A percentile compares a stretch with the other conserved stretches of the same genome.
These are phyloP conservation scores for Microcebus tavaratra DNA, from an alignment of 2,113 vertebrate species.

Conservation along the genomic window DNA sequence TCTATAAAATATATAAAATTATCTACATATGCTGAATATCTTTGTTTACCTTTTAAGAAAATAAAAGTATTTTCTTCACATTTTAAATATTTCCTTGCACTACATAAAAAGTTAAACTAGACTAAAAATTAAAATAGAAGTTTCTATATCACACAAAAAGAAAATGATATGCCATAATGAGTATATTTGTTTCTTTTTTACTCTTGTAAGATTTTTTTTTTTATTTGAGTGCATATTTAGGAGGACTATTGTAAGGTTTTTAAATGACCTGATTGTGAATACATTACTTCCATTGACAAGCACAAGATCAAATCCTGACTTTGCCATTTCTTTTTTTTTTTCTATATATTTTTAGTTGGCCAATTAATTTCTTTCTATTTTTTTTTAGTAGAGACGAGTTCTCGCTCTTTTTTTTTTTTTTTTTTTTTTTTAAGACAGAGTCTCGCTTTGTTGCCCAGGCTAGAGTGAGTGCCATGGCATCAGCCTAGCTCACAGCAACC, in stretches of 20 bases:
- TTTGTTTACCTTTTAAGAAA: constrained; percentile 40
- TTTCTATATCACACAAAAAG: neutral
- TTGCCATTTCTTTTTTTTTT: neutral
- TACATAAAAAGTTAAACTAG: neutral
- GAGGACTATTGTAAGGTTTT: no score
- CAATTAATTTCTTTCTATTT: no score
- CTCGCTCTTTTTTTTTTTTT: no score
- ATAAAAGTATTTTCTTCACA: neutral
- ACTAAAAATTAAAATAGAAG: neutral
- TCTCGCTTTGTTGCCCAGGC: no score
- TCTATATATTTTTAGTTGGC: no score
- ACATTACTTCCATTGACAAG: neutral
- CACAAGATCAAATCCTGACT: neutral
- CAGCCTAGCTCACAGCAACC: no score
- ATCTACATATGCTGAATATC: neutral
- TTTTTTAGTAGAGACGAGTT: no score
- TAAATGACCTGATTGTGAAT: neutral
- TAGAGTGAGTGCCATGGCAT: no score
- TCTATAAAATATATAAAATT: neutral
- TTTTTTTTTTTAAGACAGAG: no score
- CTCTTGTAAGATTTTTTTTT: neutral
- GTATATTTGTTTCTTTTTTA: neutral
- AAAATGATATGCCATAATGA: neutral
- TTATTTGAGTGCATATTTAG: neutral
- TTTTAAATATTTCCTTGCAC: constrained; percentile 5